These are phyloP conservation scores for Hypanus sabinus DNA, from an alignment of 2,113 vertebrate genomes.

Conservation along the genomic window DNA sequence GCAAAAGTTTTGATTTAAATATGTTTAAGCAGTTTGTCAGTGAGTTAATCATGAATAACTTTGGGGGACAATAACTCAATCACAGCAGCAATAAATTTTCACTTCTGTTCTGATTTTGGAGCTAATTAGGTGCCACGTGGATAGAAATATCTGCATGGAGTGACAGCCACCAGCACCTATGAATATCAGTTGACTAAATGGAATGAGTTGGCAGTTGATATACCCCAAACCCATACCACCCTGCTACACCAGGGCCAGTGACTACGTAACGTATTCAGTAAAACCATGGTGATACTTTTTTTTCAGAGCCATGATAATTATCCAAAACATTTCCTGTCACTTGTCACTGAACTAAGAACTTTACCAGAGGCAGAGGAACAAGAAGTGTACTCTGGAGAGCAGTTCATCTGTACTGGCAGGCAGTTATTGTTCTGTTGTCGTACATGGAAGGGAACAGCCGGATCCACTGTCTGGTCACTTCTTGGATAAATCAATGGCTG, in stretches of 20 bases:
- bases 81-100: neutral
- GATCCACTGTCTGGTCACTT: neutral
- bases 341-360: neutral
- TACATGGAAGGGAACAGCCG: neutral
- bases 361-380: neutral
- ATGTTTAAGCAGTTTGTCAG: neutral
- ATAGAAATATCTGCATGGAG: neutral
- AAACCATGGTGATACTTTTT: neutral
- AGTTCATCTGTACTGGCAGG: neutral
- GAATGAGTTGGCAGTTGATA: neutral
- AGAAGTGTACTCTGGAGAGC: neutral
- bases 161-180: neutral
- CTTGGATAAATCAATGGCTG: neutral
- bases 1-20: neutral
- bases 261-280: neutral
- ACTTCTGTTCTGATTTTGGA: neutral
- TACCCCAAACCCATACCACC: too few relatives aligned
- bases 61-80: neutral
- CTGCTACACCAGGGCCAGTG: too few relatives aligned
- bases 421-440: slow-evolving; percentile 16
- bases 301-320: neutral
- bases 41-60: neutral
- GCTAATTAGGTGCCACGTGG: neutral
- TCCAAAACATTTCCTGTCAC: neutral
- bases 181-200: neutral